Evolutionary conservation across 2,888 invertebrate species (phyloP).

Genomic region (Drosophila glabriapex): DNA sequence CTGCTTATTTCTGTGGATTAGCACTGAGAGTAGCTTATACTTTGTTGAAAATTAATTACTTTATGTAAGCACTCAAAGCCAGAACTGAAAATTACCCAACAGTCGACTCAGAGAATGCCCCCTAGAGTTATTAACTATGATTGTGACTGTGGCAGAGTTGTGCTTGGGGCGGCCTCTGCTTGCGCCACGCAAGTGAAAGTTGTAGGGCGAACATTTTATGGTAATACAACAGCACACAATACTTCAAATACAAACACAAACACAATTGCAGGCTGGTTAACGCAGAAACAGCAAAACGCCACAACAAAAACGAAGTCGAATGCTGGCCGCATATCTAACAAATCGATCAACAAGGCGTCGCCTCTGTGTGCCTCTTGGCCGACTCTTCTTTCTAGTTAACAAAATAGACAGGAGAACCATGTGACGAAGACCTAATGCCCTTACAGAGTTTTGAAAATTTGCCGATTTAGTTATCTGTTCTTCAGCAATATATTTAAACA

Average conservation of each 20-base stretch:
- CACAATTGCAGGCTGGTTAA: constrained; percentile 58
- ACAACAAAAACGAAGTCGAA: constrained; percentile 51
- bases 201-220: constrained; percentile 63
- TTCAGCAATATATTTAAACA: not conserved
- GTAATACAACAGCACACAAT: constrained; percentile 51
- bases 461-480: not conserved
- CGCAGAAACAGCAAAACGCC: constrained; percentile 32
- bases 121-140: constrained; percentile 6
- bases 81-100: constrained; percentile 45
- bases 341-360: constrained; percentile 72
- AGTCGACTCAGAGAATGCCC: constrained; percentile 22
- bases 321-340: constrained; percentile 72
- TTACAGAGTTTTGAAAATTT: not conserved
- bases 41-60: not conserved
- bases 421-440: not conserved
- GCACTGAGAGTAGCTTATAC: not conserved
- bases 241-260: constrained; percentile 4
- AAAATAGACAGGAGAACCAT: not conserved
- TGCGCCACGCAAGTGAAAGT: constrained; percentile 69
- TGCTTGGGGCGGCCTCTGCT: constrained; percentile 33
- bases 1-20: not conserved
- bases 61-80: constrained; percentile 23
- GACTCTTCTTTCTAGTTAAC: constrained; percentile 58
- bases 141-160: constrained; percentile 12
- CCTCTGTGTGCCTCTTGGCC: constrained; percentile 31